Conservation (phyloP, 1,140 invertebrate species). For the Sesamia nonagrioides region DNA sequence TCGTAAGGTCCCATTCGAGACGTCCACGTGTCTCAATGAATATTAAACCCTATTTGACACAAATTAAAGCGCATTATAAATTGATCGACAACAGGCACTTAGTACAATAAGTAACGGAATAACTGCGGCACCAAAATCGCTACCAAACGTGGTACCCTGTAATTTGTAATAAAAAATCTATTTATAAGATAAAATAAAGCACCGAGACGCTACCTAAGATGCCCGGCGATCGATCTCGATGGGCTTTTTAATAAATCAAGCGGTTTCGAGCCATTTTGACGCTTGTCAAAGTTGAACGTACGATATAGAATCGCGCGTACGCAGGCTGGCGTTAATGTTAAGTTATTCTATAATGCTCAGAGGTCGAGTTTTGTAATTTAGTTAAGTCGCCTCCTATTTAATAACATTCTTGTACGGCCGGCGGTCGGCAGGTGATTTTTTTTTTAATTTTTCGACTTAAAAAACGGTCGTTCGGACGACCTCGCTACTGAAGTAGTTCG, state of each 20-base stretch:
- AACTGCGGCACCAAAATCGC: conserved; percentile 73
- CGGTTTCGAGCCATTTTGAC: conserved; percentile 75
- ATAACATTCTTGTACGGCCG: conserved; percentile 73
- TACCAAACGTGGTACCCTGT: conserved; percentile 84
- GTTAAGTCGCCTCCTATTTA: conserved; percentile 85
- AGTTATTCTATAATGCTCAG: conserved; percentile 82
- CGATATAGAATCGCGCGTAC: conserved; percentile 72
- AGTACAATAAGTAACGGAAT: conserved; percentile 59
- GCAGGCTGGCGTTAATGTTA: conserved; percentile 60
- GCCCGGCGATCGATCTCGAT: conserved; percentile 78
- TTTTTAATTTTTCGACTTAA: conserved; percentile 64
- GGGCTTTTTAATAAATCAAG: conserved; percentile 78
- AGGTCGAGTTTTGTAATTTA: conserved; percentile 85
- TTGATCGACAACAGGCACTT: conserved; percentile 60
- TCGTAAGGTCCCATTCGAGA: conserved; percentile 58
- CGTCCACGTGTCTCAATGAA: conserved; percentile 53
- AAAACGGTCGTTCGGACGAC: conserved; percentile 60
- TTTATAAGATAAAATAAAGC: conserved; percentile 86
- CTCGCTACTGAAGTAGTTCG: conserved; percentile 83
- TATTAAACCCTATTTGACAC: conserved; percentile 73
- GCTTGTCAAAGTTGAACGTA: conserved; percentile 75
- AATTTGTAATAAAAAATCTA: conserved; percentile 87
- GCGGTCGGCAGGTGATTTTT: conserved; percentile 77
- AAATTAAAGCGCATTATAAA: conserved; percentile 73
- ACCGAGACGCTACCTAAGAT: conserved; percentile 82